Evolutionary conservation across 1,140 invertebrate species (phyloP), one percentile per base, ranked within the genome.

Genomic region (Ephestia elutella): DNA sequence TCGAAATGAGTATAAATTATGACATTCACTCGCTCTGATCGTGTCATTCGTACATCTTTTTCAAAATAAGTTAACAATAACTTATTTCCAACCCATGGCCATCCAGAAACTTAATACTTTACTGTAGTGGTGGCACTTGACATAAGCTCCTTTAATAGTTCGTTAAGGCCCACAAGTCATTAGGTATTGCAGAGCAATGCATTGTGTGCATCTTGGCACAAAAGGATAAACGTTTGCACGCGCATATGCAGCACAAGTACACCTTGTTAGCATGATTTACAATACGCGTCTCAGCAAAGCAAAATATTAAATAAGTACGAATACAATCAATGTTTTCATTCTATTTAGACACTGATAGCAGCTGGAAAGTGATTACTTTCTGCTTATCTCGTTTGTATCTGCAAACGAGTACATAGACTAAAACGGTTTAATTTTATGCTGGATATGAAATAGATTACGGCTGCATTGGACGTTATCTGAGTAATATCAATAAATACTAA

Each of bases 211-310:
- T 54, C 38, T 19, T 44, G 19, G 50, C 57, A 69, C 65, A 68
- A 74, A 72, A 71, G 65, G 68, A 68, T 64, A 54, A 66, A 60
- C 54, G 63, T 61, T 62, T 66, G 67, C 61, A 59, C 28, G 65
- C 50, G 66, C 48, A 1, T 17, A 17, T 8, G 38, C 38, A 58
- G 53, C 57, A 74, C 71, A 74, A 71, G 65, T 63, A 63, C 63
- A 70, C 64, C 69, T 78, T 72, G 73, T 78, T 76, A 78, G 70
- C 56, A 70, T 74, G 73, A 78, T 76, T 78, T 78, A 74, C 74
- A 56, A 51, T 53, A 54, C 38, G 7, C 13, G 15, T 15, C n/a
- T 44, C 7, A 35, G 38, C 38, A n/a, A 44, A 44, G n/a, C 38
- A 44, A 44, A 44, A 17, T 15, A 44, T 44, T 44, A 9, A 44